A percentile compares a stretch with the other conserved stretches of the same genome.
These are phyloP conservation scores for Cranoglanis bouderius DNA, from an alignment of 2,113 vertebrate species.

Conservation along the genomic window DNA sequence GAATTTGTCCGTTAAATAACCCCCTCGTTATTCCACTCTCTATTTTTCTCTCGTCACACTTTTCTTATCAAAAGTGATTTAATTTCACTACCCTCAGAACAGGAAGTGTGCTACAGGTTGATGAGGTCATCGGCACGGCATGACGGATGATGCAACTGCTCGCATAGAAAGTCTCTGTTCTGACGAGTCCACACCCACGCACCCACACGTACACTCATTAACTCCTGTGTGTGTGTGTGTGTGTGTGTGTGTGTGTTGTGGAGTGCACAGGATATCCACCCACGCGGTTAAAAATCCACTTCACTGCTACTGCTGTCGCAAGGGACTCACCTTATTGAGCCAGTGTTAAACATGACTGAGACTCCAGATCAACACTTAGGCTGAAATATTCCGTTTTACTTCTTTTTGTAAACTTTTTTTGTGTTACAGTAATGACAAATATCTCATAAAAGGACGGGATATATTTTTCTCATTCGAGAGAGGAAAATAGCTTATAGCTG, in stretches of 20 bases:
- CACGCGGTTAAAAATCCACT: conserved; percentile 28
- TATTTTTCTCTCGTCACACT: neutral
- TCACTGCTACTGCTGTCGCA: neutral
- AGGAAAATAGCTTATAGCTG: neutral
- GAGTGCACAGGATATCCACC: conserved; percentile 17
- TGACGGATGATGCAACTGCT: conserved; percentile 24
- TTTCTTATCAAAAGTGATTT: neutral
- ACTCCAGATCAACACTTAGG: neutral
- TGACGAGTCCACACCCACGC: conserved; percentile 14
- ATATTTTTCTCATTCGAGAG: neutral
- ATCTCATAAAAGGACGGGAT: neutral
- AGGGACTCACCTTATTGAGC: neutral
- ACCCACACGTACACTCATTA: conserved; percentile 38
- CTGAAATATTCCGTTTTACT: neutral
- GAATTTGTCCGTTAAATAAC: neutral
- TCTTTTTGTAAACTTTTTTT: neutral
- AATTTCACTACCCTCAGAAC: neutral
- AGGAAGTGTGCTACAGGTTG: conserved; percentile 23
- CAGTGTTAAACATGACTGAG: neutral
- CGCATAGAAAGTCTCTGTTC: conserved; percentile 40
- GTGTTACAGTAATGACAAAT: neutral
- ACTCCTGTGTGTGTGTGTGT: neutral
- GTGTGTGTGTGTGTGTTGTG: neutral
- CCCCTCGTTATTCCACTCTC: neutral
- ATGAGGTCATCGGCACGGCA: neutral